Conservation (phyloP, 2,888 invertebrate genomes). For the Desoria tigrina region DNA sequence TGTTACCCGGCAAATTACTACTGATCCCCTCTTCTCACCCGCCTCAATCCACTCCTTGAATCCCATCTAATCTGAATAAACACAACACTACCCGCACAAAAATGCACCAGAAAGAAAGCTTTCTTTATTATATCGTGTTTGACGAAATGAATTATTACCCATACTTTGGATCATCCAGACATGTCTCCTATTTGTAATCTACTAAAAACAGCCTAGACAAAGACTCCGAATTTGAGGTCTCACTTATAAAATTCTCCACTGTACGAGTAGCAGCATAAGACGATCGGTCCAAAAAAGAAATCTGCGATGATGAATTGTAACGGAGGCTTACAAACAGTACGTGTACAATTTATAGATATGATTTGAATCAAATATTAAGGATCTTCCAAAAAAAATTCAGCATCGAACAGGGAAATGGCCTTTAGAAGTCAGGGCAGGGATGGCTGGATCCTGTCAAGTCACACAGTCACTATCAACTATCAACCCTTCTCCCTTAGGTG, state of each 20-base stretch:
- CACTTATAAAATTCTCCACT: no score
- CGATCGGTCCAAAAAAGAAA: background rate
- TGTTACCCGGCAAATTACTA: conserved; percentile 8
- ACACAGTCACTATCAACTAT: background rate
- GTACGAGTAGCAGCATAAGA: no score
- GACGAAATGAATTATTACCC: conserved; percentile 17
- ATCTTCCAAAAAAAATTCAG: conserved; percentile 9
- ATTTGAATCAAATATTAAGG: conserved; percentile 25
- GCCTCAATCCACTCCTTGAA: background rate
- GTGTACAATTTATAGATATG: conserved; percentile 21
- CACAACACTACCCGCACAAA: no score
- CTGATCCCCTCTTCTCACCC: conserved; percentile 1
- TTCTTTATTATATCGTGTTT: conserved; percentile 4
- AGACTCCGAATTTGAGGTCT: no score
- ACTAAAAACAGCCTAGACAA: no score
- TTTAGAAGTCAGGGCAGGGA: conserved; percentile 18
- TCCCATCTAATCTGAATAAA: background rate
- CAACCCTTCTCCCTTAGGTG: no score
- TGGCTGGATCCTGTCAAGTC: conserved; percentile 3
- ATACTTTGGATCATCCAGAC: background rate
- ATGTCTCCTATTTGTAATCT: background rate
- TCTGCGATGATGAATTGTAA: conserved; percentile 15
- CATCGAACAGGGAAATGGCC: background rate
- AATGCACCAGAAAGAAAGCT: background rate
- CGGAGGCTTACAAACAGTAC: background rate